These are phyloP conservation scores for Oreochromis tanganicae DNA, from an alignment of 2,113 vertebrate genomes.

Conservation along the genomic window DNA sequence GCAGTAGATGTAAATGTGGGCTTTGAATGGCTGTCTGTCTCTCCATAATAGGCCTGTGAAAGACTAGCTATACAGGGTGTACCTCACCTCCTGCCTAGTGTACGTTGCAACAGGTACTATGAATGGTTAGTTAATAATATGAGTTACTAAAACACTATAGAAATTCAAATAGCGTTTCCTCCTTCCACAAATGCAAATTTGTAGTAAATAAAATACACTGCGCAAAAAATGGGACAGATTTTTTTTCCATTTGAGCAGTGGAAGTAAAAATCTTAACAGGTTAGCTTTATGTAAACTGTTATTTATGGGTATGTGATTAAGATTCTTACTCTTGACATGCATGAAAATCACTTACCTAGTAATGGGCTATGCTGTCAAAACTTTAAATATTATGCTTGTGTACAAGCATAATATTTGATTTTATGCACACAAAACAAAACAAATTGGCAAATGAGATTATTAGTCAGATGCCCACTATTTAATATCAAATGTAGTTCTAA, in stretches of 20 bases:
- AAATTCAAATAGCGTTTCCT: background rate
- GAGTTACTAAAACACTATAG: background rate
- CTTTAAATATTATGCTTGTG: background rate
- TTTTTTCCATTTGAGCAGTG: background rate
- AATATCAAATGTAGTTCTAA: background rate
- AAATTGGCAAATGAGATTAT: background rate
- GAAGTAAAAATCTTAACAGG: background rate
- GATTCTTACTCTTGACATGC: background rate
- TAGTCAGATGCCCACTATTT: background rate
- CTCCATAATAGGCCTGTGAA: accelerated
- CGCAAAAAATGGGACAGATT: too few relatives aligned
- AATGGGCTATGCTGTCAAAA: background rate
- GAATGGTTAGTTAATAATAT: background rate
- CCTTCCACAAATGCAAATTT: background rate
- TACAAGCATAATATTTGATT: background rate
- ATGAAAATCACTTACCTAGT: background rate
- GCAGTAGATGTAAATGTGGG: background rate
- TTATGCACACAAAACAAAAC: background rate
- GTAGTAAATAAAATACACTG: background rate
- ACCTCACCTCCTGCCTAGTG: background rate
- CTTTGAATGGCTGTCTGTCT: background rate
- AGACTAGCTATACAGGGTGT: background rate
- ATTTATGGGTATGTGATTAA: background rate
- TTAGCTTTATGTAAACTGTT: background rate
- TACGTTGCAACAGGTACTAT: background rate